Base-by-base conservation (phyloP, 2,797 vertebrate species). In the Sebastes trivittatus region DNA sequence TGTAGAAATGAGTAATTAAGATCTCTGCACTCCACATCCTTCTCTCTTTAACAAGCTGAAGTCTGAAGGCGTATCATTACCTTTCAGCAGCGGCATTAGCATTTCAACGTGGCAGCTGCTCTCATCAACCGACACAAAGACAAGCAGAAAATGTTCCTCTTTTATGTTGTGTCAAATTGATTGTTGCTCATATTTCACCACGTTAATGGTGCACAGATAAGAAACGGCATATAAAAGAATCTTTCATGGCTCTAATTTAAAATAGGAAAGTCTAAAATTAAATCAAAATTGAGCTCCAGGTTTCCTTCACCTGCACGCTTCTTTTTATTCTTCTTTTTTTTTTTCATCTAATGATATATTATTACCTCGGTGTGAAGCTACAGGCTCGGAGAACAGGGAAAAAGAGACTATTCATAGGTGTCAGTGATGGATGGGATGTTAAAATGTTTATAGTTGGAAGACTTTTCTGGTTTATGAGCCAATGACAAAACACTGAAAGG, bases 71-170 rank as follows among this genome's bases (percentile, higher is more conserved):
- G 8, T 64, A 38, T 77, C 22, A 67, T 89, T 68, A 58, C 55
- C 38, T 66, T 85, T 76, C 62, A 61, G 61, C 74, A 14, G 76
- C 69, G n/a, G 32, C 27, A 69, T 86, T 82, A 77, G 66, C 78
- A 78, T 88, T 56, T 82, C 65, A 86, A 84, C 8, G 36, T 30
- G 63, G 38, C 81, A 87, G 85, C 89, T 75, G 81, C 74, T 68
- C 38, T 63, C 55, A 13, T 63, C 70, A 11, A 4, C 27, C 1
- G 27, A 71, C 22, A 23, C 30, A 36, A 67, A 76, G 70, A 32
- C 18, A 1, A 36, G 29, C 60, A 14, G 11, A 4, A 76, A 77
- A 34, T 27, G 38, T 29, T 58, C 52, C 16, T 25, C 52, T 64
- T 73, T 56, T 52, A 32, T 55, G 10, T 27, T 2, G 6, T 7